Evolutionary conservation across 2,888 invertebrate genomes (phyloP).

Genomic region (Drosophila algonquin): DNA sequence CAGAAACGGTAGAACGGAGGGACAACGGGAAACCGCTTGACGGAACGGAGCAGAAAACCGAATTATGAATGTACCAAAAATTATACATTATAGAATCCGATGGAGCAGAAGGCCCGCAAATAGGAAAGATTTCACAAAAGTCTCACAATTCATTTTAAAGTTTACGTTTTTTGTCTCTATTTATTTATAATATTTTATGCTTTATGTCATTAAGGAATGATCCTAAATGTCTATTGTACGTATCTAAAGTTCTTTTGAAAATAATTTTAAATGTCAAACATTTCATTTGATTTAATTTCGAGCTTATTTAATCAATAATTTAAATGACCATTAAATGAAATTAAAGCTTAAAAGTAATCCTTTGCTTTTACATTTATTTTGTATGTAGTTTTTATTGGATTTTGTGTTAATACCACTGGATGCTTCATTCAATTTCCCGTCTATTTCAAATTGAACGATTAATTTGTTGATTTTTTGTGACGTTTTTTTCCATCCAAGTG

Average conservation of each 20-base stretch:
- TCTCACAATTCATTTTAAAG: too few relatives aligned
- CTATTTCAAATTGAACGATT: constrained; percentile 37
- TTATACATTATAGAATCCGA: constrained; percentile 3
- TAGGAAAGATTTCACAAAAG: neutral
- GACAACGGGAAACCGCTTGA: constrained; percentile 33
- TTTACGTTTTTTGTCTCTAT: too few relatives aligned
- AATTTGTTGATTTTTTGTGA: constrained; percentile 51
- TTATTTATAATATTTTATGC: too few relatives aligned
- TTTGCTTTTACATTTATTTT: neutral
- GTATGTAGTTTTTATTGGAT: constrained; percentile 11
- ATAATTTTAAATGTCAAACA: constrained; percentile 8
- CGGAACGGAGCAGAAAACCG: constrained; percentile 15
- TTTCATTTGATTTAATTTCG: neutral
- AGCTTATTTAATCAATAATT: neutral
- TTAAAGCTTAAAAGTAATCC: neutral
- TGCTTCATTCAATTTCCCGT: constrained; percentile 37
- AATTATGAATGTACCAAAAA: constrained; percentile 38
- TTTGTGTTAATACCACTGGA: constrained; percentile 1
- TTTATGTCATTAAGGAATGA: too few relatives aligned
- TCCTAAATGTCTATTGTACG: too few relatives aligned
- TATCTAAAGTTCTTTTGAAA: too few relatives aligned
- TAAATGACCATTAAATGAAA: neutral
- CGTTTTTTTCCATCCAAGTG: constrained; percentile 70
- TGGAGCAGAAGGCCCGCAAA: neutral
- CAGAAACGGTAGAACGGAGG: constrained; percentile 11